These are phyloP conservation scores for Rhingia campestris DNA, from an alignment of 2,888 invertebrate species.

Conservation along the genomic window DNA sequence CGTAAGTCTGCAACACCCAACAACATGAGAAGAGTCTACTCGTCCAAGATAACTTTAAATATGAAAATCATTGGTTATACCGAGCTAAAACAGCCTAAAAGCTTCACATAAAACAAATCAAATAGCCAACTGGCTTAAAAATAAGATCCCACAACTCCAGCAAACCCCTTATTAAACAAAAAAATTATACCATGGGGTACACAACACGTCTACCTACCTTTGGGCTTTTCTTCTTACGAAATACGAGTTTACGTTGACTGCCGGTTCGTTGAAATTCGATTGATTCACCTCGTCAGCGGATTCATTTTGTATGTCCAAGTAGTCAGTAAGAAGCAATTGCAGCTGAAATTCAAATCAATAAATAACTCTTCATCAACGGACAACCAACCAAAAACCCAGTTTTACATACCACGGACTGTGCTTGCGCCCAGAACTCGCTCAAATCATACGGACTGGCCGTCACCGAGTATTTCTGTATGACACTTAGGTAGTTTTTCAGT, in stretches of 20 bases:
- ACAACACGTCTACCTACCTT: conserved; percentile 76
- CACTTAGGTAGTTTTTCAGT: conserved; percentile 86
- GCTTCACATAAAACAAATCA: too few relatives aligned
- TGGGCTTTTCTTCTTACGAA: conserved; percentile 82
- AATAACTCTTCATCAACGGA: background rate
- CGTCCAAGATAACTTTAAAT: too few relatives aligned
- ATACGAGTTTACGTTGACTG: conserved; percentile 83
- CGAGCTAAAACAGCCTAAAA: too few relatives aligned
- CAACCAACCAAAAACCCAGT: background rate
- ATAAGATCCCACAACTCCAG: too few relatives aligned
- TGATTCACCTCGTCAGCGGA: conserved; percentile 85
- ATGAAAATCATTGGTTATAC: too few relatives aligned
- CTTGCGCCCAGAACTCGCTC: conserved; percentile 93
- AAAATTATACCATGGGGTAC: background rate
- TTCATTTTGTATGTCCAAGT: conserved; percentile 93
- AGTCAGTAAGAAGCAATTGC: conserved; percentile 92
- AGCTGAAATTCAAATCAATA: conserved; percentile 84
- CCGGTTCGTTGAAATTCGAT: conserved; percentile 81
- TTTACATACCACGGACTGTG: conserved; percentile 91
- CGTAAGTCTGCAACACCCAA: too few relatives aligned
- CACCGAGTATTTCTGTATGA: conserved; percentile 85
- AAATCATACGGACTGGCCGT: conserved; percentile 85
- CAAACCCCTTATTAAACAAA: background rate
- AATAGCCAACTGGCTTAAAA: too few relatives aligned
- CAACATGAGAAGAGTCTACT: too few relatives aligned